Percentiles rank a stretch among this genome's conserved stretches.
These are phyloP conservation scores for Apaloderma vittatum DNA, from an alignment of 2,113 vertebrate species.

Conservation along the genomic window DNA sequence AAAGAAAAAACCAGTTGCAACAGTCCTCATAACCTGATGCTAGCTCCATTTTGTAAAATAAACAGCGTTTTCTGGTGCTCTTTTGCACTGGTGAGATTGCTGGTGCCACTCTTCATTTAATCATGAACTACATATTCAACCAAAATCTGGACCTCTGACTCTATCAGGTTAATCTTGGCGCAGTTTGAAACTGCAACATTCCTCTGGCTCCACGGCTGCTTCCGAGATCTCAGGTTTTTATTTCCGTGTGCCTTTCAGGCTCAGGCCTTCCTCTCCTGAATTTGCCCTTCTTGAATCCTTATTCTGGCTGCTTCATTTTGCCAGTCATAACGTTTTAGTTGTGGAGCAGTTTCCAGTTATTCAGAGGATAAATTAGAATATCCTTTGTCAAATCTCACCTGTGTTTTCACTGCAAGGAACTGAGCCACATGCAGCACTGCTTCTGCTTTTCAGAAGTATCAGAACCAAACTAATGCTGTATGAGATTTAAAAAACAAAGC, in stretches of 20 bases:
- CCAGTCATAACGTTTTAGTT: background rate
- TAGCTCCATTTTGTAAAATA: background rate
- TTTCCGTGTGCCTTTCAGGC: background rate
- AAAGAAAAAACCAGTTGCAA: background rate
- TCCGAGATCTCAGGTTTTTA: background rate
- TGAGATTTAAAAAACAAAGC: background rate
- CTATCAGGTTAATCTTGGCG: background rate
- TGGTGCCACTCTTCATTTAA: background rate
- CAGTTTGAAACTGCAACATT: background rate
- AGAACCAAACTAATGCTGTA: background rate
- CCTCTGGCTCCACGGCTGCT: background rate
- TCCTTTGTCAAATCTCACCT: background rate
- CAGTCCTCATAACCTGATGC: background rate
- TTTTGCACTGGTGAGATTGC: background rate
- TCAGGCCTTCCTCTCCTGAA: background rate
- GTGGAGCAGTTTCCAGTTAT: background rate
- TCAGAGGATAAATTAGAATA: background rate
- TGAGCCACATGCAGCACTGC: background rate
- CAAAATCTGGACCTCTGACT: background rate
- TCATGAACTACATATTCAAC: fast-evolving
- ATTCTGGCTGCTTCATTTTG: background rate
- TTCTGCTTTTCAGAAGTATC: background rate
- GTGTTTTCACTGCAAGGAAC: background rate
- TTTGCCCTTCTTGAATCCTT: background rate
- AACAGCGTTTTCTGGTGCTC: background rate